Percentiles rank a stretch among this genome's conserved stretches.
Evolutionary conservation across 1,140 invertebrate genomes (phyloP).

Genomic region (Calephelis nemesis): DNA sequence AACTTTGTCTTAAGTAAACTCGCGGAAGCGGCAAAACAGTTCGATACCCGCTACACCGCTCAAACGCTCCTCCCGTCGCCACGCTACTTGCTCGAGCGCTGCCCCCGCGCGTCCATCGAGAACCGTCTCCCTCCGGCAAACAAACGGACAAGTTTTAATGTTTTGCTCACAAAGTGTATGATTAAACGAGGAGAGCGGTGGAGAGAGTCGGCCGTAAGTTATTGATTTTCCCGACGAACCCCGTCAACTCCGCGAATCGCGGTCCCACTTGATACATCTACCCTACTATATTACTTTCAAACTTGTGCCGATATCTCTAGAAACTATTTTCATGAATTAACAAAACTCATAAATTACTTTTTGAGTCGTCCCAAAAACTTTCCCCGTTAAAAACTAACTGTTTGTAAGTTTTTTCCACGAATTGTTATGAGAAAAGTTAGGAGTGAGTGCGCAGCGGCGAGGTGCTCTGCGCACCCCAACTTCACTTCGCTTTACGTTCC

Average conservation of each 20-base stretch:
- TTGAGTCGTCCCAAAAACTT: slow-evolving; percentile 45
- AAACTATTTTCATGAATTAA: slow-evolving; percentile 51
- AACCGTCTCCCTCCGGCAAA: slow-evolving; percentile 68
- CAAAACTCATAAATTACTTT: slow-evolving; percentile 43
- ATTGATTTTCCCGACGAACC: slow-evolving; percentile 80
- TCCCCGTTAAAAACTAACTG: slow-evolving; percentile 44
- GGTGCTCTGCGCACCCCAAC: slow-evolving; percentile 71
- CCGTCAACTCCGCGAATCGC: slow-evolving; percentile 71
- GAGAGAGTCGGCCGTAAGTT: slow-evolving; percentile 79
- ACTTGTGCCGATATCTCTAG: slow-evolving; percentile 41
- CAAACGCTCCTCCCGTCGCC: slow-evolving; percentile 40
- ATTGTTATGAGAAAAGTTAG: slow-evolving; percentile 72
- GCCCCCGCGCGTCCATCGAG: slow-evolving; percentile 39
- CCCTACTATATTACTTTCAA: slow-evolving; percentile 48
- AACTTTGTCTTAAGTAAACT: slow-evolving; percentile 78
- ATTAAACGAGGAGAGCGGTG: slow-evolving; percentile 77
- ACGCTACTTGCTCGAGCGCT: slow-evolving; percentile 34
- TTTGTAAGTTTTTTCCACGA: slow-evolving; percentile 59
- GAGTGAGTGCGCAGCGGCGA: slow-evolving; percentile 58
- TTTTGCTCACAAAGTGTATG: slow-evolving; percentile 79
- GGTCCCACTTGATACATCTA: slow-evolving; percentile 51
- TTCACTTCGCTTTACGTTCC: slow-evolving; percentile 78
- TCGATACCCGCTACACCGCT: slow-evolving; percentile 35
- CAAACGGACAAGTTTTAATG: slow-evolving; percentile 79
- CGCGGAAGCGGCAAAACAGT: slow-evolving; percentile 43